Percentiles rank a stretch among this genome's conserved stretches.
These are phyloP conservation scores for Hippocampus zosterae DNA, from an alignment of 2,113 vertebrate species.

Conservation along the genomic window DNA sequence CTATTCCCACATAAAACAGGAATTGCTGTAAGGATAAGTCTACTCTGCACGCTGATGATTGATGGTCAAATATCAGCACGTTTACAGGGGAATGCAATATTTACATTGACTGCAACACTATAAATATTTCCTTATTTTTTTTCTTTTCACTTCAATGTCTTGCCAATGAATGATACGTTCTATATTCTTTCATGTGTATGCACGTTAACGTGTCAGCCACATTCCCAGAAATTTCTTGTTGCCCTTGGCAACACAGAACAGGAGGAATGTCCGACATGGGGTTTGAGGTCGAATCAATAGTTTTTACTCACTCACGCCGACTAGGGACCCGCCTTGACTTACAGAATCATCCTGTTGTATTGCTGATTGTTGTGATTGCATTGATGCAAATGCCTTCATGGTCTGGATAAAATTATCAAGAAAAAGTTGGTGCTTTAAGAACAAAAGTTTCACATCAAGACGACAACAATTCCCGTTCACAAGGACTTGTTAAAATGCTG, in stretches of 20 bases:
- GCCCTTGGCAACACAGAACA: slow-evolving; percentile 3
- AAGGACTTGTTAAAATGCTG: background rate
- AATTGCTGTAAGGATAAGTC: slow-evolving; percentile 38
- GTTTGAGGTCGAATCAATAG: slow-evolving; percentile 15
- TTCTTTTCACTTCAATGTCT: slow-evolving; percentile 46
- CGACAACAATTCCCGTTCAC: background rate
- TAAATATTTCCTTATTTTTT: slow-evolving; percentile 33
- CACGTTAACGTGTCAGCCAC: slow-evolving; percentile 18
- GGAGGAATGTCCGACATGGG: slow-evolving; percentile 1
- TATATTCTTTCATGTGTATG: slow-evolving; percentile 29
- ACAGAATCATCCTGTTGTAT: background rate
- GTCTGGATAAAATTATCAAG: background rate
- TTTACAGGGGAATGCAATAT: slow-evolving; percentile 51
- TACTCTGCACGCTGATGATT: slow-evolving; percentile 23
- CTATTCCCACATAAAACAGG: slow-evolving; percentile 35
- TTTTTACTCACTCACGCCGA: background rate
- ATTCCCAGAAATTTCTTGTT: slow-evolving; percentile 30
- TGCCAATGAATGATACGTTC: slow-evolving; percentile 19
- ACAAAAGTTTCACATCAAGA: slow-evolving; percentile 1
- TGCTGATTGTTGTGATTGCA: background rate
- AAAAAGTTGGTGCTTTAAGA: background rate
- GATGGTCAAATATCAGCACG: slow-evolving; percentile 30
- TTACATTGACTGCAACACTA: slow-evolving; percentile 39
- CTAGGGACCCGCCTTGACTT: background rate
- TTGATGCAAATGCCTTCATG: background rate